Percentiles rank a stretch among this genome's conserved stretches.
phyloP scores from a whole-genome alignment of 2,888 invertebrate species.

The Sinopyrophorus schimmeli region DNA sequence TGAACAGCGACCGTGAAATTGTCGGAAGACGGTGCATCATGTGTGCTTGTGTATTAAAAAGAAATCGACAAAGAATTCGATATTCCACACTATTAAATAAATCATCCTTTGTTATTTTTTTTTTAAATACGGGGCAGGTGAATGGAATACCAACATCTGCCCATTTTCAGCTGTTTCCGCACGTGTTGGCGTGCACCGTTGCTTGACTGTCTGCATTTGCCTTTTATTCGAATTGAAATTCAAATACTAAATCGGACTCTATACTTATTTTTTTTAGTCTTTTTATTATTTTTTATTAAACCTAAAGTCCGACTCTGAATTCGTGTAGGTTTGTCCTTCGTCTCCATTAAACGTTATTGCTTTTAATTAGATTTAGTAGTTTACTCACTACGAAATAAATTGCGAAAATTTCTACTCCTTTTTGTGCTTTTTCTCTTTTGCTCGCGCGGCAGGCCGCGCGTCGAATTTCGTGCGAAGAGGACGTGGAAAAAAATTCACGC shows the following conservation, averaged over 20 bases:
- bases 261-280: not conserved
- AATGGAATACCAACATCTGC: slow-evolving; percentile 26
- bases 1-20: no score
- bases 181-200: slow-evolving; percentile 16
- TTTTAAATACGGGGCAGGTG: slow-evolving; percentile 25
- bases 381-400: no score
- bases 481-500: no score
- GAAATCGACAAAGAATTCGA: no score
- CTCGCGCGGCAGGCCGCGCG: no score
- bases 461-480: no score
- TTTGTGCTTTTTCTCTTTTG: no score
- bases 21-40: no score
- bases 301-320: slow-evolving; percentile 4
- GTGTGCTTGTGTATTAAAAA: no score
- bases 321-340: slow-evolving; percentile 20
- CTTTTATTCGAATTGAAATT: slow-evolving; percentile 1
- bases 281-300: not conserved
- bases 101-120: slow-evolving; percentile 5
- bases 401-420: no score
- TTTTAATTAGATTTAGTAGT: slow-evolving; percentile 18
- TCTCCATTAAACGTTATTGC: slow-evolving; percentile 19
- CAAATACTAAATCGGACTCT: slow-evolving; percentile 1
- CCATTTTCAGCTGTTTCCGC: slow-evolving; percentile 33
- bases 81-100: no score
- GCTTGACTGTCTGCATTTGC: slow-evolving; percentile 14